Base-by-base conservation (phyloP, 1,140 invertebrate species). In the Papilio polytes region DNA sequence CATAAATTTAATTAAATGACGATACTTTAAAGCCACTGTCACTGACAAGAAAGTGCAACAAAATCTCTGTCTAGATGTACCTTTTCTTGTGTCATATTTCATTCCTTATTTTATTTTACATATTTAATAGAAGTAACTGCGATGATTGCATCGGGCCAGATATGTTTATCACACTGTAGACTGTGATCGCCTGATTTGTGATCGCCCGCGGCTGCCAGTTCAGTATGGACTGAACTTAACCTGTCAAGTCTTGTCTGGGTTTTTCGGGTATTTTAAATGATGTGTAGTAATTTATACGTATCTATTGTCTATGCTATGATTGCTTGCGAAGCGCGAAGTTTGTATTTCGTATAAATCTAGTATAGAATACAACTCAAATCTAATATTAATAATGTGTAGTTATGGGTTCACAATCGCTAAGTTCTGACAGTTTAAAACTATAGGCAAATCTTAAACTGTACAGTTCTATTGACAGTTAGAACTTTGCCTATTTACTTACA, bases 171-270 rank as follows among this genome's bases (percentile, higher is more conserved):
- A n/a, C n/a, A 56, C 53, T 56, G n/a, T 56, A 56, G 46, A 26
- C 3, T 72, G 73, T 76, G 74, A 76, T 76, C 74, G 74, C 22
- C 74, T 22, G 74, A 76, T 76, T 76, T 76, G 74, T 74, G 46
- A 48, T 76, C 20, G 46, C 74, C 53, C 46, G 74, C 74, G 74
- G 74, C 74, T 76, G 74, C 10, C 74, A 41, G 4, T 48, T 26
- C 36, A 41, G 36, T 41, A 41, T 41, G 7, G 36, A 26, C 41
- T 76, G 74, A 76, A 76, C 44, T 76, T 76, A 51, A 76, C 41
- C 74, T 51, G 74, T 76, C 74, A 76, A 76, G 46, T 20, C 41
- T 3, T 31, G 59, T 70, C 63, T 31, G 26, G 26, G 26, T 15
- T 70, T 70, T 70, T 70, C 63, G 63, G 22, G 3, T 7, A 70